Evolutionary conservation across 2,888 invertebrate genomes (phyloP).

Genomic region (Zootermopsis nevadensis): DNA sequence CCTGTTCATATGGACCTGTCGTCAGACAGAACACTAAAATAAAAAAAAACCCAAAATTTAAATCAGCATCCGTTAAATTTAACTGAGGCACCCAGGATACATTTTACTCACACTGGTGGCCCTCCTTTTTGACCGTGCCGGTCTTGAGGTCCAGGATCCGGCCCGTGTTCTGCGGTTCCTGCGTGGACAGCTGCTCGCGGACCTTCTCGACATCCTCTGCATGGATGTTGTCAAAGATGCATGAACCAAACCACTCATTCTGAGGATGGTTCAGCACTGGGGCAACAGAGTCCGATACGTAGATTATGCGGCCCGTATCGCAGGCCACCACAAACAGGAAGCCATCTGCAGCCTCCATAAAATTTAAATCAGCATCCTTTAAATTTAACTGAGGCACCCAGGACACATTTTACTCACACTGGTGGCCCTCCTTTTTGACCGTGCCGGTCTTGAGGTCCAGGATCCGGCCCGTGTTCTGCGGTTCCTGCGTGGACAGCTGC

Average conservation of each 20-base stretch:
- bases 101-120: slow-evolving; percentile 94
- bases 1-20: too few species aligned
- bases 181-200: slow-evolving; percentile 95
- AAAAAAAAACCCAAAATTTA: too few species aligned
- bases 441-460: slow-evolving; percentile 98
- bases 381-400: too few species aligned
- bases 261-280: slow-evolving; percentile 97
- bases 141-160: slow-evolving; percentile 97
- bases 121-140: slow-evolving; percentile 98
- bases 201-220: slow-evolving; percentile 98
- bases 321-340: slow-evolving; percentile 97
- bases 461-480: slow-evolving; percentile 94
- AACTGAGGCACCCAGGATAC: too few species aligned
- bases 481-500: slow-evolving; percentile 96
- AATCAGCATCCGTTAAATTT: too few species aligned
- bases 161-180: slow-evolving; percentile 95
- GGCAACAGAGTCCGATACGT: slow-evolving; percentile 98
- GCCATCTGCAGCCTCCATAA: slow-evolving; percentile 99
- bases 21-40: too few species aligned
- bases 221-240: slow-evolving; percentile 95
- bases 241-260: slow-evolving; percentile 97
- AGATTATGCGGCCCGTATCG: slow-evolving; percentile 96
- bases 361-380: too few species aligned
- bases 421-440: slow-evolving; percentile 98
- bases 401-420: slow-evolving; percentile 86